Conservation (phyloP, 1,140 invertebrate species). For the Magallana ariakensis region DNA sequence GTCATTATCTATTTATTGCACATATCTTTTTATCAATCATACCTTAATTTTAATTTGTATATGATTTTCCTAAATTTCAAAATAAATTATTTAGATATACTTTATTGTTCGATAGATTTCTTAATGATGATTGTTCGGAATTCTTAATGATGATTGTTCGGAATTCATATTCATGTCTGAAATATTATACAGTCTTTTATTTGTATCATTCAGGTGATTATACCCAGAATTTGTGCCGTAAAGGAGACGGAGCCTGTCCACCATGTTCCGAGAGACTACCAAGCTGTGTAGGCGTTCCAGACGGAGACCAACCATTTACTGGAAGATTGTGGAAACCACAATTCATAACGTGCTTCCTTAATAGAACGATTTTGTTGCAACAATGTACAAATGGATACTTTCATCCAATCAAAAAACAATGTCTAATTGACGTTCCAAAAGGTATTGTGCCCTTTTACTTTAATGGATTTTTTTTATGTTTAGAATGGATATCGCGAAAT, state of each 20-base stretch:
- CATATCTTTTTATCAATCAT: too few species aligned
- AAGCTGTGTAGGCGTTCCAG: conserved; percentile 53
- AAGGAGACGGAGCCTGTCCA: conserved; percentile 41
- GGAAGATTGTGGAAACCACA: conserved; percentile 53
- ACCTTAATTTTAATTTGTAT: too few species aligned
- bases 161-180: too few species aligned
- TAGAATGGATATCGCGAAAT: too few species aligned
- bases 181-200: too few species aligned
- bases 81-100: too few species aligned
- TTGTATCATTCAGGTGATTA: neutral
- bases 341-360: conserved; percentile 58
- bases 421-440: conserved; percentile 41
- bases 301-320: conserved; percentile 54
- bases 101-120: too few species aligned
- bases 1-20: too few species aligned
- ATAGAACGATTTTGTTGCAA: conserved; percentile 52
- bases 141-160: too few species aligned
- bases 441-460: conserved; percentile 1
- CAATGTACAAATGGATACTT: conserved; percentile 55
- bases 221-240: conserved; percentile 21
- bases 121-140: too few species aligned
- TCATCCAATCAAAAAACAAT: conserved; percentile 48
- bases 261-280: conserved; percentile 55
- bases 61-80: too few species aligned
- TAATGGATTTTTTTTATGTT: too few species aligned